phyloP scores from a whole-genome alignment of 2,797 vertebrate species.

The Poecilia wingei region DNA sequence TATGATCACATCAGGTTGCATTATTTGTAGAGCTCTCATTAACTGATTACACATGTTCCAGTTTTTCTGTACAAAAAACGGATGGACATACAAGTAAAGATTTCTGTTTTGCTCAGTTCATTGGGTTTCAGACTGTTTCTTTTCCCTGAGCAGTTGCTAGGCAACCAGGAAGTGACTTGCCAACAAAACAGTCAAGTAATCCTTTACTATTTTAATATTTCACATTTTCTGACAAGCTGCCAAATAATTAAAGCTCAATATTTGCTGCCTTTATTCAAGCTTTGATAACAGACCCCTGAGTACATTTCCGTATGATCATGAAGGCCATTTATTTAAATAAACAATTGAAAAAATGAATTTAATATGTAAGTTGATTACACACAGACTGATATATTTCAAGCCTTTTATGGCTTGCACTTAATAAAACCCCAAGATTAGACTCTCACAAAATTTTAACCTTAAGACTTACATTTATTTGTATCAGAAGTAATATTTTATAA shows the following conservation, averaged over 20 bases:
- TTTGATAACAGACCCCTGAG: background rate
- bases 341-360: background rate
- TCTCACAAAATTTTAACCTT: background rate
- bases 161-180: constrained; percentile 10
- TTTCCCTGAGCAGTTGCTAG: constrained; percentile 16
- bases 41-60: background rate
- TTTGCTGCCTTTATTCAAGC: background rate
- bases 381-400: background rate
- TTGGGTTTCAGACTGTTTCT: background rate
- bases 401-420: background rate
- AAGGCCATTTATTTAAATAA: background rate
- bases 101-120: background rate
- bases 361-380: background rate
- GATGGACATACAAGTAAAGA: background rate
- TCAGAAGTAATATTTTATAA: background rate
- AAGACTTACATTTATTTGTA: background rate
- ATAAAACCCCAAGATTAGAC: background rate
- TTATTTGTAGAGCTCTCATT: background rate
- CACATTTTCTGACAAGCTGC: background rate
- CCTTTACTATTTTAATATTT: background rate
- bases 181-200: background rate
- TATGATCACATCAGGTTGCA: background rate
- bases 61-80: background rate
- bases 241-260: background rate
- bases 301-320: background rate